Evolutionary conservation across 2,797 vertebrate genomes (phyloP), one percentile per base, ranked within the genome.

Genomic region (Craterocephalus amniculus): DNA sequence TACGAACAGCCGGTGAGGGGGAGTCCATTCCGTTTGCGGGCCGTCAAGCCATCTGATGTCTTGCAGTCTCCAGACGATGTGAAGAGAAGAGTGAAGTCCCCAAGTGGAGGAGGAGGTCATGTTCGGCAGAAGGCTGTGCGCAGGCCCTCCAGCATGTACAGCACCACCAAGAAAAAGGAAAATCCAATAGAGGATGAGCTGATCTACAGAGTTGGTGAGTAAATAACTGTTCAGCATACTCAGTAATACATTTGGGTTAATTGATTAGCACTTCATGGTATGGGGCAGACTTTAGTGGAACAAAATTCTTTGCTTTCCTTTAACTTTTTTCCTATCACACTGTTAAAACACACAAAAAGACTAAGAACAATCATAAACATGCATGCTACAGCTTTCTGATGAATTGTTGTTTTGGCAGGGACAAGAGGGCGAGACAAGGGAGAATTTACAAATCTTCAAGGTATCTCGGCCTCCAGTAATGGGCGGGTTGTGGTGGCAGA

Each of bases 181-280:
- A 99, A 98, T 89, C 97, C 97, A 6, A 99, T 99, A 0, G 97
- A 99, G 81, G 97, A 99, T 0, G 97, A 99, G 81, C 95, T 99
- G 65, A 97, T 99, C 88, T 96, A 97, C 85, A 95, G 97, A 22
- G 96, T 99, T 3, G 97, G 97, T 98, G 92, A 87, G 94, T 89
- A 59, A 36, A 74, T 24, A 2, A 48, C 8, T 8, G 1, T 22
- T 11, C 32, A 34, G 31, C 52, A 63, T 8, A 29, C 14, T 24
- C 11, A 58, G n/a, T 56, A 35, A 34, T 57, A 29, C 62, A 24
- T 40, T 45, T 43, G 27, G 29, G 67, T 60, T 4, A 60, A 52
- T 26, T 60, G 4, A 52, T 29, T 16, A 14, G 32, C 7, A 26
- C 11, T 22, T 68, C 22, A 48, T 63, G 22, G 59, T 52, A 45